Conservation (phyloP, 2,113 vertebrate species). For the Nettapus auritus region DNA sequence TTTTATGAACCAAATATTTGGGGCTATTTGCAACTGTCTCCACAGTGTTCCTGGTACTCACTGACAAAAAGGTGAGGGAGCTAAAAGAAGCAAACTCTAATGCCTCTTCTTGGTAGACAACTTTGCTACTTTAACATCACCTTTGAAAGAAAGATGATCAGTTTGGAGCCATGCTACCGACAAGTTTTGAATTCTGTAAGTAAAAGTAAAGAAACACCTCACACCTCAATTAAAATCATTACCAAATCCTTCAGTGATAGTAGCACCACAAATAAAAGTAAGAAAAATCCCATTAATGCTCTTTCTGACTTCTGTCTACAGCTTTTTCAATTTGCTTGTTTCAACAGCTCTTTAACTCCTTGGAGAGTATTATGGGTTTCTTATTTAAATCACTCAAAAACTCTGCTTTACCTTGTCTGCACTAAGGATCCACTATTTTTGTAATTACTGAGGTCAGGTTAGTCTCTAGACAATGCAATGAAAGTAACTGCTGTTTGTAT, state of each 20-base stretch:
- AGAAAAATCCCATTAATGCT: neutral
- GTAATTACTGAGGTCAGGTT: neutral
- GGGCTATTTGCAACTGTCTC: neutral
- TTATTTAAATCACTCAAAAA: neutral
- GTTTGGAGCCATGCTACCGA: neutral
- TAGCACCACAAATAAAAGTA: neutral
- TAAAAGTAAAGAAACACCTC: neutral
- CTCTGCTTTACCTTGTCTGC: neutral
- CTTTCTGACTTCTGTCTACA: neutral
- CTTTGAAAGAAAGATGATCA: neutral
- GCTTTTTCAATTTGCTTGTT: neutral
- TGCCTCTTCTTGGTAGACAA: neutral
- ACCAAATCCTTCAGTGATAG: neutral
- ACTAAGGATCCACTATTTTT: neutral
- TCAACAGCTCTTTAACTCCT: neutral
- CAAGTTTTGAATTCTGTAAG: neutral
- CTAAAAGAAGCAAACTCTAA: neutral
- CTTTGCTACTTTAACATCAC: neutral
- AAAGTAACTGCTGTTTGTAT: neutral
- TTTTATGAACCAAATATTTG: slow-evolving; percentile 8
- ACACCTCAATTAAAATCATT: neutral
- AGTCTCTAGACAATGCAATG: neutral
- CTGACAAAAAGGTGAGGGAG: neutral
- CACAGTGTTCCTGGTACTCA: neutral
- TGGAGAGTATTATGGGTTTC: neutral